These are phyloP conservation scores for Peribatodes rhomboidaria DNA, from an alignment of 2,888 invertebrate species.

Conservation along the genomic window DNA sequence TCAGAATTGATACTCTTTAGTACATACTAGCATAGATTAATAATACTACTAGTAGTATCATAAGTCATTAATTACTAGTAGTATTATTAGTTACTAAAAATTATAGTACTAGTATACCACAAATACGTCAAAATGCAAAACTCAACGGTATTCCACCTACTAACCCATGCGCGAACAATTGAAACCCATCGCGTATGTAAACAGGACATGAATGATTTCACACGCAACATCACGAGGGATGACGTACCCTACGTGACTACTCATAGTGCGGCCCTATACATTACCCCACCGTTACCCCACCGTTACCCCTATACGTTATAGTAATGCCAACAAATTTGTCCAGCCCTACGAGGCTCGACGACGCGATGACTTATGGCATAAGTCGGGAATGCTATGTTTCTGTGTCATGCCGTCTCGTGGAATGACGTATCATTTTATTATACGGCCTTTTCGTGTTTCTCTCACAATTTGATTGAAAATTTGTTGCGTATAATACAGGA, in stretches of 20 bases:
- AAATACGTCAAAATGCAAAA: constrained; percentile 25
- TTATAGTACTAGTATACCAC: background rate
- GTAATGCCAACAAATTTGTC: constrained; percentile 70
- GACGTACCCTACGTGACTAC: constrained; percentile 45
- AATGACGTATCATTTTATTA: constrained; percentile 34
- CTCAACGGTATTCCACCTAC: constrained; percentile 46
- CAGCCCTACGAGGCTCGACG: constrained; percentile 60
- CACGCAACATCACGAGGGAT: constrained; percentile 53
- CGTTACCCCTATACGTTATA: constrained; percentile 62
- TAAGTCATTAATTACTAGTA: too few species aligned
- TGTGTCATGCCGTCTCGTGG: constrained; percentile 29
- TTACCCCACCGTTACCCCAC: constrained; percentile 24
- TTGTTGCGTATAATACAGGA: background rate
- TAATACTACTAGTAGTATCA: too few species aligned
- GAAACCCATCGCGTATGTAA: constrained; percentile 60
- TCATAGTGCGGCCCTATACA: constrained; percentile 32
- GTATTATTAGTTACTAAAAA: too few species aligned
- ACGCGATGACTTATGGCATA: constrained; percentile 52
- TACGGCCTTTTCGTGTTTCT: constrained; percentile 7
- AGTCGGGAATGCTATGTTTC: constrained; percentile 52
- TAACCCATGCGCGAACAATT: constrained; percentile 59
- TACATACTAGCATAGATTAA: too few species aligned
- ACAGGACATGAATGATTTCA: constrained; percentile 66
- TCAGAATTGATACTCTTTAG: too few species aligned
- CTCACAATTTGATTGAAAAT: constrained; percentile 9